A percentile compares a stretch with the other conserved stretches of the same genome.
Conservation (phyloP, 2,113 vertebrate species). For the Psettodes erumei region DNA sequence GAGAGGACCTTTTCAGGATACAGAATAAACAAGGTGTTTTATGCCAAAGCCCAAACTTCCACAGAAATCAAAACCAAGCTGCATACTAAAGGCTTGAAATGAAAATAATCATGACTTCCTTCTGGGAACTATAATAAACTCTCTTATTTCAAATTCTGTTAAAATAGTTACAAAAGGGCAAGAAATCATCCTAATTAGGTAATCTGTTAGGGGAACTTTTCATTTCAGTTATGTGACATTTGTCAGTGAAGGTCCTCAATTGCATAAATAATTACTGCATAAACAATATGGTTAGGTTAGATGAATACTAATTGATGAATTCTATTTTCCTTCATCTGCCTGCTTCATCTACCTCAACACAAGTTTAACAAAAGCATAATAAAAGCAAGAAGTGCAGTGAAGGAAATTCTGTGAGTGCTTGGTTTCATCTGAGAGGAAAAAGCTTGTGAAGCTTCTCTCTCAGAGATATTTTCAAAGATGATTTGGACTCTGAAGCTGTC, state of each 20-base stretch:
- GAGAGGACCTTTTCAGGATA: background rate
- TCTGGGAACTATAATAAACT: background rate
- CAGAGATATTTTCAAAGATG: background rate
- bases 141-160: background rate
- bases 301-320: background rate
- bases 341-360: background rate
- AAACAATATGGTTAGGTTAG: background rate
- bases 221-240: no score
- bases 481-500: background rate
- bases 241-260: no score
- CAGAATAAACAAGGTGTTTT: background rate
- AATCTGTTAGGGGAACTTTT: background rate
- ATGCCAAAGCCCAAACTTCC: background rate
- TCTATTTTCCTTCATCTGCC: background rate
- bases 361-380: background rate
- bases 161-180: background rate
- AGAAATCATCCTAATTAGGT: background rate
- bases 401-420: background rate
- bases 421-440: background rate
- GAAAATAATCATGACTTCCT: background rate
- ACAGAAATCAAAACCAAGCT: background rate
- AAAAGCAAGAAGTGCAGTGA: background rate
- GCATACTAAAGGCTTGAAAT: background rate
- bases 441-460: background rate
- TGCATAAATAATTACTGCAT: no score